Base-by-base conservation (phyloP, 2,113 vertebrate species). In the Strigops habroptila region DNA sequence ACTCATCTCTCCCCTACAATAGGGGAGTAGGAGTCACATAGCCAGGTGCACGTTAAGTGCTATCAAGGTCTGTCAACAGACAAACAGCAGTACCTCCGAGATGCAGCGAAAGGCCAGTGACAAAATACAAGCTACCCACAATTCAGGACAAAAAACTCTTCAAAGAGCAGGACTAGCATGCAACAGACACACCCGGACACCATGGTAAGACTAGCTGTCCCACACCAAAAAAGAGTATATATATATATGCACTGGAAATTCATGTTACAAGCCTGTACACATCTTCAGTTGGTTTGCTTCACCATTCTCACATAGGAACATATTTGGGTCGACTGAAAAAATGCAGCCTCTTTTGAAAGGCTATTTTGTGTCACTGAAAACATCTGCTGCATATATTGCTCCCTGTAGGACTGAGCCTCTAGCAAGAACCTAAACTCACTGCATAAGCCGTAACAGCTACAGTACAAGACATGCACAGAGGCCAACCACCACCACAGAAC, bases 301-400 rank as follows among this genome's bases (percentile, higher is more conserved):
- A 25, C 43, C 41, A n/a, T 68, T 82, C 30, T 82, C 52, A 71
- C 28, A 67, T 1, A 90, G 28, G 23, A 93, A 90, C 55, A 28
- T 53, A 59, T 53, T 28, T 82, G 69, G 28, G 14, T 21, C 75
- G 57, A 82, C 57, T 55, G 70, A 91, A 91, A 89, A 90, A 87
- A 74, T 3, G 10, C 7, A 2, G 46, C 64, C 60, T 78, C 75
- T 85, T 94, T 88, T 39, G 43, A 93, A 93, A 71, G 82, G 69
- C 74, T 91, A 77, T 71, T 95, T 90, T 87, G 74, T 87, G 91
- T 64, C 88, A 85, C 46, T 67, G 55, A 53, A 83, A 86, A 91
- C 69, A 91, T 82, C 92, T 93, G 92, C 64, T 70, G 28, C 43
- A 51, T 85, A 14, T 68, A 91, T 88, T 71, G 77, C 39, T 94